A percentile compares a stretch with the other conserved stretches of the same genome.
These are phyloP conservation scores for Phrynosoma blainvillii DNA, from an alignment of 2,113 vertebrate genomes.

Conservation along the genomic window DNA sequence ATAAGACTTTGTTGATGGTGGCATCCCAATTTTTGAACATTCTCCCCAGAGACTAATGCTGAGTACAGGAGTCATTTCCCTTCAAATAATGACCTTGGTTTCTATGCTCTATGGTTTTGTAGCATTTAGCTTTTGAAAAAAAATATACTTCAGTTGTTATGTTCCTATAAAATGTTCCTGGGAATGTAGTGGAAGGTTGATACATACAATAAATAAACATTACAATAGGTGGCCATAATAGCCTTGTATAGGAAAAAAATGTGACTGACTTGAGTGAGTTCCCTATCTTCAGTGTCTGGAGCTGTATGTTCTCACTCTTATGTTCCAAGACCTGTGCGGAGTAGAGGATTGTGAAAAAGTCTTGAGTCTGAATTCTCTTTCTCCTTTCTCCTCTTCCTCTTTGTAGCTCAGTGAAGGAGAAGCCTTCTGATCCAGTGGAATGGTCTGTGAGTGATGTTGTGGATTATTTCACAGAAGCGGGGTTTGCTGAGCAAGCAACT, in stretches of 20 bases:
- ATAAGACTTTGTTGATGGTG: not conserved
- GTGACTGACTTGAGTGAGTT: not conserved
- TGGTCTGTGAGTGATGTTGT: slow-evolving; percentile 89
- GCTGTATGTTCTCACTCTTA: not conserved
- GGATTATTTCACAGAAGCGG: slow-evolving; percentile 84
- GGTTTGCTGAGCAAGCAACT: slow-evolving; percentile 86
- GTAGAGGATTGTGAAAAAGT: not conserved
- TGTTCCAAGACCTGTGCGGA: not conserved
- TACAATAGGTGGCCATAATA: too few relatives aligned
- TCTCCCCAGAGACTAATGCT: not conserved
- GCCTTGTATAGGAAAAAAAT: too few relatives aligned
- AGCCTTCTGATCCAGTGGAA: slow-evolving; percentile 75
- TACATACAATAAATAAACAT: not conserved
- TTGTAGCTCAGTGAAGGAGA: slow-evolving; percentile 78
- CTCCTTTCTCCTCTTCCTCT: not conserved
- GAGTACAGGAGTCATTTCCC: not conserved
- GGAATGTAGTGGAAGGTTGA: not conserved
- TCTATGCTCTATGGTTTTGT: not conserved
- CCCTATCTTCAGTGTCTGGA: not conserved
- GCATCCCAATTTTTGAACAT: not conserved
- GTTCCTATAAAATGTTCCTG: not conserved
- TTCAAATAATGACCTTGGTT: not conserved
- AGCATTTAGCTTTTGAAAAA: too few relatives aligned
- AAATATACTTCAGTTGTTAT: not conserved
- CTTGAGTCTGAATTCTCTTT: not conserved